Evolutionary conservation across 2,888 invertebrate species (phyloP), one percentile per base, ranked within the genome.

Genomic region (Melipona beecheii): DNA sequence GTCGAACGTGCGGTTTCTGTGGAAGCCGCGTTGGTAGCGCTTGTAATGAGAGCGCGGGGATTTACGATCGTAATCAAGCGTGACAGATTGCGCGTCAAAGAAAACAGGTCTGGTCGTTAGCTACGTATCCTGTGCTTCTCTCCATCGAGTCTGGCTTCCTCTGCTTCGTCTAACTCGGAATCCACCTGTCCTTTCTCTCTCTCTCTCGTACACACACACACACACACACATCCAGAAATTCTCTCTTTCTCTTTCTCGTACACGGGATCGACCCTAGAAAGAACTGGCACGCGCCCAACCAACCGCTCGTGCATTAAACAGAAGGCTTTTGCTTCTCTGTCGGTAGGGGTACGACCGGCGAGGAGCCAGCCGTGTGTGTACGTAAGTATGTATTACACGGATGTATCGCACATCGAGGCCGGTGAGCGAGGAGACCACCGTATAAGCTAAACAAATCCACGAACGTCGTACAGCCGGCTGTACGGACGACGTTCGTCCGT

Each of bases 201-300:
- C 43, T 43, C 17, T 49, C 24, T 54, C n/a, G 49, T 31, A 36
- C 52, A 36, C 36, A 36, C 36, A 36, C 36, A 36, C 9, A 36
- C 43, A 43, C 43, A 43, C 9, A 36, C 36, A 36, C 36, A 36
- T 27, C 27, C 36, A 36, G 36, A 43, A 43, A 43, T 43, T 65
- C 50, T 49, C 36, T 54, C 62, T 21, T 64, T 15, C 24, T 60
- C 72, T 50, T 36, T 50, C 58, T 56, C 54, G 49, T 17, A 4
- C 72, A 9, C 50, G 50, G 43, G 31, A 31, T 58, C 52, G 70
- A 70, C 56, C 78, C 72, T 72, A 62, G 78, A 84, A 87, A 84
- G 88, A 84, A 84, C 82, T 86, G 88, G 87, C 88, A 87, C 89
- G 87, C 73, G 89, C 73, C 85, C 87, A 88, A 85, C 85, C 87